Conservation (phyloP, 2,113 vertebrate genomes). For the Ammodramus savannarum region DNA sequence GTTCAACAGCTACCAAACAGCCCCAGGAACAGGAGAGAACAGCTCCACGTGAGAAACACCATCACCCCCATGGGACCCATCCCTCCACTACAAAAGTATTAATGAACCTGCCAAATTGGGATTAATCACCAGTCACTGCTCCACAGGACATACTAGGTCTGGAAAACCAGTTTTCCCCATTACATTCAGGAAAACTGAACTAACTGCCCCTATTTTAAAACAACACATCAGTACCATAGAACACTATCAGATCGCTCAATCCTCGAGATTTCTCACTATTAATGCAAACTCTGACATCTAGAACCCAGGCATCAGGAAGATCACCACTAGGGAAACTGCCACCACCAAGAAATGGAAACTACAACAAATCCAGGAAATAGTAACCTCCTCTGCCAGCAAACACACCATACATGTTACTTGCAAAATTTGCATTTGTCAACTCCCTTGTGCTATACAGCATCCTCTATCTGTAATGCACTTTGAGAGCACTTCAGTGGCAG, state of each 20-base stretch:
- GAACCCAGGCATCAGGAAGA: not conserved
- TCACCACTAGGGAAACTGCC: not conserved
- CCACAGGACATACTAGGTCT: not conserved
- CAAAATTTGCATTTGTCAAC: not conserved
- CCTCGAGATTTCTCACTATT: not conserved
- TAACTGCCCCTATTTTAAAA: not conserved
- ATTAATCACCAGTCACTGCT: not conserved
- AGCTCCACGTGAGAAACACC: not conserved
- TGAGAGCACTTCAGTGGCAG: not conserved
- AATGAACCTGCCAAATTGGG: not conserved
- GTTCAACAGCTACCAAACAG: not conserved
- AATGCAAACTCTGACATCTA: not conserved
- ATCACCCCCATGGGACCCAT: not conserved
- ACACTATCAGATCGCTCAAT: not conserved
- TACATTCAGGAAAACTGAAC: not conserved
- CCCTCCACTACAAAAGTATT: not conserved
- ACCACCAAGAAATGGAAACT: not conserved
- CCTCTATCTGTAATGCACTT: not conserved
- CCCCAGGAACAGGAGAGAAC: not conserved
- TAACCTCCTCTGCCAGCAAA: not conserved
- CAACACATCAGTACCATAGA: not conserved
- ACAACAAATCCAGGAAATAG: not conserved
- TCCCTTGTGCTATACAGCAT: not conserved
- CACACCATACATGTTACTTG: fast-evolving
- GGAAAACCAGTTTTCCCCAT: not conserved